A percentile compares a stretch with the other conserved stretches of the same genome.
Evolutionary conservation across 2,113 vertebrate genomes (phyloP).

Genomic region (Aleadryas rufinucha): DNA sequence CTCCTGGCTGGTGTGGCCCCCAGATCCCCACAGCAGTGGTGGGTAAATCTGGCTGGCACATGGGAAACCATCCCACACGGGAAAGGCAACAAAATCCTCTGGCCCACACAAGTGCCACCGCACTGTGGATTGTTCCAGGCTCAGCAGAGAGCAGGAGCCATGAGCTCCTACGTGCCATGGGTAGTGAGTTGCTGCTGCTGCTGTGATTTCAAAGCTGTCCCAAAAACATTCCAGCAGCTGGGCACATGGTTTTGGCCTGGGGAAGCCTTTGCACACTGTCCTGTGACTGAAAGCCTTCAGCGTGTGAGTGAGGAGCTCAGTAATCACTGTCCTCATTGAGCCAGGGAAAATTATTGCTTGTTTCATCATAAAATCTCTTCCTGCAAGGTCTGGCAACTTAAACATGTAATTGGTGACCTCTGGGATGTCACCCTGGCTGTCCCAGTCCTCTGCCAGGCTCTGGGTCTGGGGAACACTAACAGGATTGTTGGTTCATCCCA

Average conservation of each 20-base stretch:
- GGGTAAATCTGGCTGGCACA: rapidly evolving
- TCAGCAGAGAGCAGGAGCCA: rapidly evolving
- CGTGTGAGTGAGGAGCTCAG: rapidly evolving
- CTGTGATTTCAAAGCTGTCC: neutral
- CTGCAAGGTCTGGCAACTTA: rapidly evolving
- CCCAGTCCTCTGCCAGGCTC: neutral
- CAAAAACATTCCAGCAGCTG: neutral
- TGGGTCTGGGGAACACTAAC: rapidly evolving
- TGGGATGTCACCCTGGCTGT: neutral
- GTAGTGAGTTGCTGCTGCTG: neutral
- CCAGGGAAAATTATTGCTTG: neutral
- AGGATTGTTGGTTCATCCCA: neutral
- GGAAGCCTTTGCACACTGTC: neutral
- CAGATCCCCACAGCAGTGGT: neutral
- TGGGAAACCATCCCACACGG: rapidly evolving
- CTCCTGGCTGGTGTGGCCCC: neutral
- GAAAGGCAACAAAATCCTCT: neutral
- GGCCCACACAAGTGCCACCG: rapidly evolving
- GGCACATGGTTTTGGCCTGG: neutral
- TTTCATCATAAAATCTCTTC: neutral
- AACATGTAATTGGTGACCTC: rapidly evolving
- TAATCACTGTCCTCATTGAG: neutral
- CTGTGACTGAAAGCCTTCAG: neutral
- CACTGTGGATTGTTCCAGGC: rapidly evolving
- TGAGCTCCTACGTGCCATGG: rapidly evolving